Conservation (phyloP, 2,797 vertebrate species). For the Staurois parvus region DNA sequence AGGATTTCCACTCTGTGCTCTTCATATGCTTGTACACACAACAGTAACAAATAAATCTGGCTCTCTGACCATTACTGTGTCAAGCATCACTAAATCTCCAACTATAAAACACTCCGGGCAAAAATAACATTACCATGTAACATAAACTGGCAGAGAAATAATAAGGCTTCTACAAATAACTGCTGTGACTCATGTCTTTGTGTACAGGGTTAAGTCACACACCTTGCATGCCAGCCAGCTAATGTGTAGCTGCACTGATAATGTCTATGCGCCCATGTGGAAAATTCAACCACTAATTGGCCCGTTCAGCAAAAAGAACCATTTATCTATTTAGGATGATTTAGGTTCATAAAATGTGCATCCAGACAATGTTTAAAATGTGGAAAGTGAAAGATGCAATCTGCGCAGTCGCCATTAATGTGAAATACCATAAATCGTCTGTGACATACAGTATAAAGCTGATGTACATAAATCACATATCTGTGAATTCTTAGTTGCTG, state of each 20-base stretch:
- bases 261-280: neutral
- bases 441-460: no score
- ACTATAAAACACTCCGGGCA: constrained; percentile 53
- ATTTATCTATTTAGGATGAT: neutral
- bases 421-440: no score
- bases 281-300: neutral
- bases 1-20: constrained; percentile 47
- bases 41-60: constrained; percentile 57
- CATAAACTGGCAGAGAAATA: constrained; percentile 35
- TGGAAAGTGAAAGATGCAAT: neutral
- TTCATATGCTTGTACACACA: constrained; percentile 59
- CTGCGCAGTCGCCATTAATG: no score
- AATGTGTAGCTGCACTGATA: neutral
- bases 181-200: neutral
- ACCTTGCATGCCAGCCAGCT: neutral
- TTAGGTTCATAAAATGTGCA: neutral
- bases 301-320: neutral
- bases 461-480: no score
- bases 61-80: constrained; percentile 56
- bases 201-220: constrained; percentile 11
- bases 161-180: constrained; percentile 11
- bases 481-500: no score
- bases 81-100: constrained; percentile 58
- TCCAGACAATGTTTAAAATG: neutral
- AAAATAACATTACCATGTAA: constrained; percentile 47